These are phyloP conservation scores for Aegotheles bennettii DNA, from an alignment of 2,113 vertebrate genomes.

Conservation along the genomic window DNA sequence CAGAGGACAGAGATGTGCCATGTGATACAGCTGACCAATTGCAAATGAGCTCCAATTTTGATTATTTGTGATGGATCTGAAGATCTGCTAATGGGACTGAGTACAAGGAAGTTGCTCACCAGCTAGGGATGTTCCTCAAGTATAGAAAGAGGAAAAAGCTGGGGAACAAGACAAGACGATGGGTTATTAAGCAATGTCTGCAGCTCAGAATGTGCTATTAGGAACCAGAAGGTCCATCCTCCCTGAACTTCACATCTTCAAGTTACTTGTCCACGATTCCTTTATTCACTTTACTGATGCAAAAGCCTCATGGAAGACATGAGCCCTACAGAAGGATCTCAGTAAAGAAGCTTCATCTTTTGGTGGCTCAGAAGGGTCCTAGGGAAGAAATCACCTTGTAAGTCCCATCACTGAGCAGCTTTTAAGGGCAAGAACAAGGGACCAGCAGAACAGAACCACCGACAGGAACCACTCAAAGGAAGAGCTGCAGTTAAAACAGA, in stretches of 20 bases:
- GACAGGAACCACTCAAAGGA: neutral
- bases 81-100: neutral
- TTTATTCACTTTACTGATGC: neutral
- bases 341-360: neutral
- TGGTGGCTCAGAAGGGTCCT: neutral
- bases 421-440: neutral
- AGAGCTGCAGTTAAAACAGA: neutral
- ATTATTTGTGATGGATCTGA: neutral
- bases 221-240: neutral
- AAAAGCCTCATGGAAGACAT: neutral
- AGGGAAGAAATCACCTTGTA: neutral
- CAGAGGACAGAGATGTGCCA: neutral
- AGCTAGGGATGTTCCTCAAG: neutral
- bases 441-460: too few relatives aligned
- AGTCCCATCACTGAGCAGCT: neutral
- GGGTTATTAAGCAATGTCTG: fast-evolving
- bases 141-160: neutral
- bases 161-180: neutral
- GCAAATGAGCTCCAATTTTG: neutral
- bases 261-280: neutral
- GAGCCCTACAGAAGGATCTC: neutral
- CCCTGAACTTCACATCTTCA: neutral
- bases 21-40: neutral
- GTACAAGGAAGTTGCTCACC: neutral
- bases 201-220: neutral